Conservation (phyloP, 2,113 vertebrate species). For the Tapirus terrestris region DNA sequence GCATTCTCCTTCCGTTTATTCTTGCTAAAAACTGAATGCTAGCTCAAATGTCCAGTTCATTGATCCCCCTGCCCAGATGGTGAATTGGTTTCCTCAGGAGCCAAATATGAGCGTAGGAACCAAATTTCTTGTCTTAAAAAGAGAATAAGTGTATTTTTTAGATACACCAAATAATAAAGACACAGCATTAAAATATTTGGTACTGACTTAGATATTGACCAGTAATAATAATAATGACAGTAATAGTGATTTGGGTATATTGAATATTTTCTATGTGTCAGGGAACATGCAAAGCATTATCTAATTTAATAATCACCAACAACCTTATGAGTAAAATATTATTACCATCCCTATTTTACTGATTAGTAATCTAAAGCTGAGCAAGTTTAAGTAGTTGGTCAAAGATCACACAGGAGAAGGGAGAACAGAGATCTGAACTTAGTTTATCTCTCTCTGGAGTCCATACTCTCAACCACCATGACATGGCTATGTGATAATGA, state of each 20-base stretch:
- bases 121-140: constrained; percentile 14
- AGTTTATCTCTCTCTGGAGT: background rate
- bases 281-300: background rate
- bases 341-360: background rate
- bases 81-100: background rate
- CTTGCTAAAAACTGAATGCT: constrained; percentile 24
- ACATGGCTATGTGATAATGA: too few species aligned
- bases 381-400: background rate
- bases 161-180: constrained; percentile 3
- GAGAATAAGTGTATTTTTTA: background rate
- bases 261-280: background rate
- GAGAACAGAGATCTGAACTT: background rate
- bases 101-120: background rate
- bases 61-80: background rate
- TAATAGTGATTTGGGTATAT: background rate
- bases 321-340: background rate
- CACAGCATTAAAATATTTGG: background rate
- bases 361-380: background rate
- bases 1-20: background rate
- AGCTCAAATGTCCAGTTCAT: background rate
- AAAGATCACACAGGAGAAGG: background rate
- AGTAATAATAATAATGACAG: background rate
- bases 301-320: background rate
- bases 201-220: background rate
- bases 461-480: background rate